Evolutionary conservation across 2,888 invertebrate species (phyloP).

Genomic region (Coleophora flavipennella): DNA sequence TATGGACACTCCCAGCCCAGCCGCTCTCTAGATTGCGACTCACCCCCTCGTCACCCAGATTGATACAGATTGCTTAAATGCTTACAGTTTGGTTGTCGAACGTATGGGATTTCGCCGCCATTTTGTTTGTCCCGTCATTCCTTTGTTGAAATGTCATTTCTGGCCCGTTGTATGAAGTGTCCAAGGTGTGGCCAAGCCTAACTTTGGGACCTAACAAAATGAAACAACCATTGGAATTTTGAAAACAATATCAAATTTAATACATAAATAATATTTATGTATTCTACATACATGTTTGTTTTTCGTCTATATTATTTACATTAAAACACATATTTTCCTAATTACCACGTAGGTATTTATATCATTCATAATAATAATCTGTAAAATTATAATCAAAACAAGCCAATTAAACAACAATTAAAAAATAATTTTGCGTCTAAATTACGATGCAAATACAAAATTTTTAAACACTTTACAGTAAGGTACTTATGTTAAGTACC

Average conservation of each 20-base stretch:
- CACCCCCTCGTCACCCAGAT: too few species aligned
- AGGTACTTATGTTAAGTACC: too few species aligned
- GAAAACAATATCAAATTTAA: constrained; percentile 74
- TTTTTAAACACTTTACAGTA: constrained; percentile 46
- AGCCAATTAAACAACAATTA: constrained; percentile 59
- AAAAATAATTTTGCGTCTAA: constrained; percentile 32
- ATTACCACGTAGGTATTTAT: constrained; percentile 30
- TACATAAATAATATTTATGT: constrained; percentile 72
- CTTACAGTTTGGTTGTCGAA: too few species aligned
- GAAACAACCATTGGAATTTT: constrained; percentile 61
- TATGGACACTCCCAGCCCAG: too few species aligned
- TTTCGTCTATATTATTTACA: constrained; percentile 67
- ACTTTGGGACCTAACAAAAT: constrained; percentile 21
- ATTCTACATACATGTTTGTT: constrained; percentile 66
- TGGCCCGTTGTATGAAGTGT: too few species aligned
- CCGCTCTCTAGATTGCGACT: too few species aligned
- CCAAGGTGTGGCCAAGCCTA: background rate
- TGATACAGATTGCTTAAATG: too few species aligned
- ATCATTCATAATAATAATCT: constrained; percentile 48
- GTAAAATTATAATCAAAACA: constrained; percentile 47
- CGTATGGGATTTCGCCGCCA: too few species aligned
- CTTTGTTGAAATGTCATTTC: too few species aligned
- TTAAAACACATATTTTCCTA: constrained; percentile 65
- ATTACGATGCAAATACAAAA: constrained; percentile 50
- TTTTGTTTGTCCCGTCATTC: too few species aligned